A percentile compares a stretch with the other conserved stretches of the same genome.
Conservation (phyloP, 2,797 vertebrate genomes). For the Parambassis ranga region DNA sequence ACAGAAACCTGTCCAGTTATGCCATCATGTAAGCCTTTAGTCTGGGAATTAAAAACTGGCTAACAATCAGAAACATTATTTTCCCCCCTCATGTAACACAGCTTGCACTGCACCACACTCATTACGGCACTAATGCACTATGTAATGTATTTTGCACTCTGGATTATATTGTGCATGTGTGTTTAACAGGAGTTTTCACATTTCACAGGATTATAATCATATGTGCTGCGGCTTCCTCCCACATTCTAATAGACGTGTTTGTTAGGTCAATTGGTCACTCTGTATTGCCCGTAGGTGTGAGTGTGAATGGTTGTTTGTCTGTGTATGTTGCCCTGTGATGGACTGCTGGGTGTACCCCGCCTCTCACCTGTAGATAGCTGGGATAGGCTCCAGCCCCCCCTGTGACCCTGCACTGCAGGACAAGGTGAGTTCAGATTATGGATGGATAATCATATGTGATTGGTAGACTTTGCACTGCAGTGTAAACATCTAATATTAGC, state of each 20-base stretch:
- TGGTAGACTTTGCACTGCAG: background rate
- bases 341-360: too few species aligned
- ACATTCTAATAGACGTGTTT: too few species aligned
- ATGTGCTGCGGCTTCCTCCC: too few species aligned
- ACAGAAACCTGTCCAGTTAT: constrained; percentile 56
- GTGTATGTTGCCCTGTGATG: too few species aligned
- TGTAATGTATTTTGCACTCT: constrained; percentile 46
- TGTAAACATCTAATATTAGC: constrained; percentile 19
- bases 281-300: too few species aligned
- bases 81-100: constrained; percentile 7
- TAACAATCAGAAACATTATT: constrained; percentile 51
- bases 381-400: too few species aligned
- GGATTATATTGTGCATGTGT: constrained; percentile 26
- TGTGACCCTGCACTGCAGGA: too few species aligned
- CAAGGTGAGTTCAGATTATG: too few species aligned
- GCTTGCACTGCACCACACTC: constrained; percentile 9
- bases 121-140: constrained; percentile 31
- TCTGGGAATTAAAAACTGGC: constrained; percentile 52
- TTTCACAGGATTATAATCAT: too few species aligned
- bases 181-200: background rate
- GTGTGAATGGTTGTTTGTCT: too few species aligned
- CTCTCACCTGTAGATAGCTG: too few species aligned
- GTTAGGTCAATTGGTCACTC: too few species aligned
- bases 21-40: constrained; percentile 33
- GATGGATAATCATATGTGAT: background rate